These are phyloP conservation scores for Flabesymbios commensalis DNA, from an alignment of 2,888 invertebrate species.

Conservation along the genomic window DNA sequence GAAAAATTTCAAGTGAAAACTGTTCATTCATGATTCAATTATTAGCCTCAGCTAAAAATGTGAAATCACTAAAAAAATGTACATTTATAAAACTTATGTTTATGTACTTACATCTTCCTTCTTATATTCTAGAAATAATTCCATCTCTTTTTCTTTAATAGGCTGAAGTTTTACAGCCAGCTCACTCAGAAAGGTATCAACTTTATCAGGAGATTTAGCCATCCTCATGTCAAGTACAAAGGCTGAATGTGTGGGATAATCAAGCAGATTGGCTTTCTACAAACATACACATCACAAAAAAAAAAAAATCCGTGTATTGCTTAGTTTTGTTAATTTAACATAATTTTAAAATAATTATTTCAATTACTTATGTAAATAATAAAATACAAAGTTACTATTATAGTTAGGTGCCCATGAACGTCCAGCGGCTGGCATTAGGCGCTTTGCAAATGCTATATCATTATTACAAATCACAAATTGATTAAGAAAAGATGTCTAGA, in stretches of 20 bases:
- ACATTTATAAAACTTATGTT: too few relatives aligned
- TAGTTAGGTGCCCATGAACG: too few relatives aligned
- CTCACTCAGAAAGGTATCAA: constrained; percentile 60
- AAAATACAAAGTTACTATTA: too few relatives aligned
- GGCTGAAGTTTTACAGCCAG: constrained; percentile 60
- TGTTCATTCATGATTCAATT: background rate
- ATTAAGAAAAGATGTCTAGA: too few relatives aligned
- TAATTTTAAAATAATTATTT: constrained; percentile 2
- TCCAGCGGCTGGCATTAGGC: too few relatives aligned
- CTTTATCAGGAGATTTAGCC: constrained; percentile 63
- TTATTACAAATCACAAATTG: too few relatives aligned
- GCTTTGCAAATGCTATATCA: too few relatives aligned
- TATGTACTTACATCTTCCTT: constrained; percentile 60
- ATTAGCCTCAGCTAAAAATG: too few relatives aligned
- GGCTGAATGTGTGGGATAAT: constrained; percentile 62
- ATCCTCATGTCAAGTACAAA: constrained; percentile 64
- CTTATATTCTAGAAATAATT: constrained; percentile 61
- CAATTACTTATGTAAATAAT: background rate
- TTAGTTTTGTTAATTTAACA: too few relatives aligned
- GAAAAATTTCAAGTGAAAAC: background rate
- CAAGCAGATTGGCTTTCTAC: constrained; percentile 62
- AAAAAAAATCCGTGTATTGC: too few relatives aligned
- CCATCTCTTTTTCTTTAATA: constrained; percentile 60
- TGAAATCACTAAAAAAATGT: too few relatives aligned
- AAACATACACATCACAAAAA: too few relatives aligned